Evolutionary conservation across 2,797 vertebrate species (phyloP).

Genomic region (Simalia tracyae): DNA sequence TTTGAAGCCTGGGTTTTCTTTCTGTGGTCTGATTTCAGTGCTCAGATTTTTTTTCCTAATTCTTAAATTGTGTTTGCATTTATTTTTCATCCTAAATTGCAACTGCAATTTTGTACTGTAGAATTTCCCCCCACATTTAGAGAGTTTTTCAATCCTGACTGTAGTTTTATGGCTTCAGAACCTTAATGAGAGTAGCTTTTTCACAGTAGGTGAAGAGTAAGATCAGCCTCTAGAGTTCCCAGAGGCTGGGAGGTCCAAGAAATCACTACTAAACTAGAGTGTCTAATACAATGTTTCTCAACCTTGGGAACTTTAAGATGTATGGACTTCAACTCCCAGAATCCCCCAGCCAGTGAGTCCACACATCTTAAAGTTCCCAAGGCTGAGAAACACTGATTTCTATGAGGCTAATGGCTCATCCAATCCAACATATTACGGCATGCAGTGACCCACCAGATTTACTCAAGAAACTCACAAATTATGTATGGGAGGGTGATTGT

Average conservation of each 20-base stretch:
- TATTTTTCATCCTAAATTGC: neutral
- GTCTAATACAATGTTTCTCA: too few relatives aligned
- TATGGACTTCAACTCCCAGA: too few relatives aligned
- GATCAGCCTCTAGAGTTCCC: neutral
- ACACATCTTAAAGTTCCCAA: too few relatives aligned
- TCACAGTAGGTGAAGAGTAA: neutral
- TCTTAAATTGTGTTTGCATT: neutral
- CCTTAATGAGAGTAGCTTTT: neutral
- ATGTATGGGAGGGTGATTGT: neutral
- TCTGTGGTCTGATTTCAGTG: neutral
- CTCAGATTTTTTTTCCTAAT: neutral
- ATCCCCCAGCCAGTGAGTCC: too few relatives aligned
- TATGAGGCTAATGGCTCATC: too few relatives aligned
- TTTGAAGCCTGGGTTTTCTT: neutral
- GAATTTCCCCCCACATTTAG: neutral
- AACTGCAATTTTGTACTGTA: neutral
- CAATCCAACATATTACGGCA: too few relatives aligned
- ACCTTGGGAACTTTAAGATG: too few relatives aligned
- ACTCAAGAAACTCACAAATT: neutral
- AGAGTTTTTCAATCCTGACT: neutral
- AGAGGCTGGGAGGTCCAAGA: neutral
- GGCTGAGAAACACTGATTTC: too few relatives aligned
- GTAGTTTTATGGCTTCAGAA: neutral
- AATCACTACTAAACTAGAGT: neutral
- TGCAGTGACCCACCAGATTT: neutral